Conservation (phyloP, 2,888 invertebrate species). For the Selenia dentaria region DNA sequence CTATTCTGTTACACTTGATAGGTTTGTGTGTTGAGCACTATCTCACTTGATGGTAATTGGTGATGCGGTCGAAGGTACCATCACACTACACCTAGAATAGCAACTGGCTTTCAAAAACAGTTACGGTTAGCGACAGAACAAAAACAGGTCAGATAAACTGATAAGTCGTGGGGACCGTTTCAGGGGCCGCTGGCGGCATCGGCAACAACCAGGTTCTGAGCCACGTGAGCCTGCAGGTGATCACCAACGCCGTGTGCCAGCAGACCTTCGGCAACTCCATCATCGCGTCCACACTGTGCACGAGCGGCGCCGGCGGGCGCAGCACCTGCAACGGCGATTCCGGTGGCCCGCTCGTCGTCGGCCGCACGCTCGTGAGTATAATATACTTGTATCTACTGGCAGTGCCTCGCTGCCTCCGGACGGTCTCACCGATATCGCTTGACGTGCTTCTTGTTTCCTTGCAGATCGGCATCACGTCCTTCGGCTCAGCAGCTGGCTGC, state of each 20-base stretch:
- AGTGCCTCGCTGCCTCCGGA: too few relatives aligned
- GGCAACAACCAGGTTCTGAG: conserved; percentile 52
- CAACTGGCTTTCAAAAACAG: too few relatives aligned
- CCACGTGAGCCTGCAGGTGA: conserved; percentile 66
- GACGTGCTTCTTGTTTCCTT: not conserved
- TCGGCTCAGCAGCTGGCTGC: conserved; percentile 3
- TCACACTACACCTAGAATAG: too few relatives aligned
- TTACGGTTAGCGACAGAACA: too few relatives aligned
- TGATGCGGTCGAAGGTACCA: too few relatives aligned
- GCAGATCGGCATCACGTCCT: conserved; percentile 8
- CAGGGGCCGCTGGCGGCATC: conserved; percentile 33
- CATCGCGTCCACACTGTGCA: conserved; percentile 53
- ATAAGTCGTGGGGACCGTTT: too few relatives aligned
- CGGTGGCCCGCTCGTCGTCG: conserved; percentile 52
- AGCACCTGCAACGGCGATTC: conserved; percentile 68
- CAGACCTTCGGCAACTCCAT: conserved; percentile 43
- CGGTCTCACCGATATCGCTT: too few relatives aligned
- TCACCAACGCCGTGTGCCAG: conserved; percentile 56
- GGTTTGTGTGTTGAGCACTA: too few relatives aligned
- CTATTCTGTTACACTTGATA: too few relatives aligned
- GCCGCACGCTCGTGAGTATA: conserved; percentile 43
- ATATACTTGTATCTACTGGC: too few relatives aligned
- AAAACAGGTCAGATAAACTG: too few relatives aligned
- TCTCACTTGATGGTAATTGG: too few relatives aligned
- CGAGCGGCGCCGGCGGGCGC: conserved; percentile 48